Evolutionary conservation across 2,113 vertebrate species (phyloP).

Genomic region (Acrocephalus arundinaceus): DNA sequence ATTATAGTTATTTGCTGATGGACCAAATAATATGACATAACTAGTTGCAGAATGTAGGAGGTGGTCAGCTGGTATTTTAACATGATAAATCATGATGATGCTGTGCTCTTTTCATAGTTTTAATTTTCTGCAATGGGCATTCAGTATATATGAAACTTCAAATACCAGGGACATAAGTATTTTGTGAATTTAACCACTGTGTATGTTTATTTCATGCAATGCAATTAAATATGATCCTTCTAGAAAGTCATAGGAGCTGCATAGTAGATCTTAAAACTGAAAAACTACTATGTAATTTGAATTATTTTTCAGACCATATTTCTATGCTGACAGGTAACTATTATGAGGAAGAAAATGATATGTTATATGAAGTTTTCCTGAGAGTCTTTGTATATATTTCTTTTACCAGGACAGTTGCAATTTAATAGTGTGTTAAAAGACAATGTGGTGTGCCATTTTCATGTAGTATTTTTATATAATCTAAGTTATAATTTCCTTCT

Average conservation of each 20-base stretch:
- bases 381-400: conserved; percentile 83
- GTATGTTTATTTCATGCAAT: background rate
- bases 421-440: conserved; percentile 91
- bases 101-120: background rate
- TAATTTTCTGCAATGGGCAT: background rate
- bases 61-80: background rate
- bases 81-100: background rate
- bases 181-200: background rate
- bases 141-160: background rate
- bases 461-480: conserved; percentile 82
- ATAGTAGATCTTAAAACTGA: background rate
- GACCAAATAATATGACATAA: background rate
- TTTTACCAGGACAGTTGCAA: conserved; percentile 79
- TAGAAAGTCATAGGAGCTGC: background rate
- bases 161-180: background rate
- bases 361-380: conserved; percentile 78
- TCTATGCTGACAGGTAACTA: conserved; percentile 72
- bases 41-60: background rate
- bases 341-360: conserved; percentile 83
- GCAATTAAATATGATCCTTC: background rate
- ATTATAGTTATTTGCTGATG: background rate
- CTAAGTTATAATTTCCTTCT: conserved; percentile 68
- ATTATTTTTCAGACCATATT: conserved; percentile 54
- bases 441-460: conserved; percentile 86
- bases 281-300: conserved; percentile 45